A percentile compares a stretch with the other conserved stretches of the same genome.
Evolutionary conservation across 2,113 vertebrate genomes (phyloP).

Genomic region (Apteryx owenii): DNA sequence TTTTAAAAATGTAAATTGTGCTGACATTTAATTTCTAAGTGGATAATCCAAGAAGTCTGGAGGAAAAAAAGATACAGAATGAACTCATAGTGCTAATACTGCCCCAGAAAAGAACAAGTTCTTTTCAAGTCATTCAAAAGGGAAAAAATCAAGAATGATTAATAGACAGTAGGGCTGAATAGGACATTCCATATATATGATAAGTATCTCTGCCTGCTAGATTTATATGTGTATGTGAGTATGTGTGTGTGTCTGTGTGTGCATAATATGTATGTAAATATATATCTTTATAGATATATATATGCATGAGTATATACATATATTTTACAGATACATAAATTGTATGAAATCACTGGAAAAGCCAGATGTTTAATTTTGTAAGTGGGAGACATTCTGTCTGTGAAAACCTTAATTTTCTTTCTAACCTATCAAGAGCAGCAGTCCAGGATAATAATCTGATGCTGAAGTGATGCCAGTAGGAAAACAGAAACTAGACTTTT

Average conservation of each 20-base stretch:
- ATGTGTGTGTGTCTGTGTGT: not conserved
- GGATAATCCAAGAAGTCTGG: not conserved
- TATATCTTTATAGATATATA: not conserved
- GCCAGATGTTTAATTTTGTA: not conserved
- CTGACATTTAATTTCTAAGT: slow-evolving; percentile 44
- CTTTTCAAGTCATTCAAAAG: slow-evolving; percentile 1
- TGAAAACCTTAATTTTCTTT: not conserved
- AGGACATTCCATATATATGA: not conserved
- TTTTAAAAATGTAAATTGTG: slow-evolving; percentile 7
- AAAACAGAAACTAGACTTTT: not conserved
- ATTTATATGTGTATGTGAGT: not conserved
- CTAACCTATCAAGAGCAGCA: not conserved
- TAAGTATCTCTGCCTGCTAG: not conserved
- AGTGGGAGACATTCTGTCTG: not conserved
- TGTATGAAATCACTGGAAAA: not conserved
- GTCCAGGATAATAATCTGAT: not conserved
- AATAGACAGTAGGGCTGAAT: not conserved
- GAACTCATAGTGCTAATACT: not conserved
- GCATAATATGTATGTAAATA: not conserved
- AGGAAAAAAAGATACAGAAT: not conserved
- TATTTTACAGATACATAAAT: not conserved
- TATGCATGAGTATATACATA: not conserved
- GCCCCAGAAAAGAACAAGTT: not conserved
- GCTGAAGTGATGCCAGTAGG: not conserved
- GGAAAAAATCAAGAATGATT: not conserved